Conservation (phyloP, 53 echinoderm and acorn worm genomes). For the Mesocentrotus franciscanus region DNA sequence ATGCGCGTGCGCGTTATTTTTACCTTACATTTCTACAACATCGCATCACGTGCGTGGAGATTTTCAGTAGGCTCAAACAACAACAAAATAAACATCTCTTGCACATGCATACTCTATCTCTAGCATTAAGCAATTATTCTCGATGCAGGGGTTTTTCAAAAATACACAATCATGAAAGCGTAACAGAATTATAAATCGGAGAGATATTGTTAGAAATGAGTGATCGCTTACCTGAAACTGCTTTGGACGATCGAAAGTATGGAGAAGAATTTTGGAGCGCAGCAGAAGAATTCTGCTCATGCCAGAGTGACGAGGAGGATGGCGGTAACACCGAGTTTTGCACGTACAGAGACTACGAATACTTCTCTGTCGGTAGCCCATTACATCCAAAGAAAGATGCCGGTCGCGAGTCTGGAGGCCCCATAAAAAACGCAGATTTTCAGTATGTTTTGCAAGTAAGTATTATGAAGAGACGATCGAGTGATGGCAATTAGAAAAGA, state of each 20-base stretch:
- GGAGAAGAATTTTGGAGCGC: constrained; percentile 54
- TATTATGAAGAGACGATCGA: background rate
- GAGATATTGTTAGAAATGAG: background rate
- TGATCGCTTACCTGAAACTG: background rate
- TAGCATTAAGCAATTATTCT: background rate
- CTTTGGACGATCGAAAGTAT: background rate
- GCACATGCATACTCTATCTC: background rate
- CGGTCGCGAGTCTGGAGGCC: too few relatives aligned
- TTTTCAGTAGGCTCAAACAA: background rate
- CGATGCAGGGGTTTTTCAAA: background rate
- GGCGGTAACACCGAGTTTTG: background rate
- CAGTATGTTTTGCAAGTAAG: constrained; percentile 3
- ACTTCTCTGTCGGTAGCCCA: background rate
- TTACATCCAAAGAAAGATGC: background rate
- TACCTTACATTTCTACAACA: too few relatives aligned
- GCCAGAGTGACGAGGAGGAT: background rate
- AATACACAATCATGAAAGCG: background rate
- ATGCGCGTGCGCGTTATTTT: background rate
- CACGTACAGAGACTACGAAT: background rate
- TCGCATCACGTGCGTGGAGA: too few relatives aligned
- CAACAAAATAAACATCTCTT: background rate
- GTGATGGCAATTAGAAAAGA: background rate
- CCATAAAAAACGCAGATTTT: background rate
- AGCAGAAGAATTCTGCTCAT: constrained; percentile 53
- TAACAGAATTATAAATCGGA: background rate